phyloP scores from a whole-genome alignment of 2,113 vertebrate species.

The Argyrosomus japonicus region DNA sequence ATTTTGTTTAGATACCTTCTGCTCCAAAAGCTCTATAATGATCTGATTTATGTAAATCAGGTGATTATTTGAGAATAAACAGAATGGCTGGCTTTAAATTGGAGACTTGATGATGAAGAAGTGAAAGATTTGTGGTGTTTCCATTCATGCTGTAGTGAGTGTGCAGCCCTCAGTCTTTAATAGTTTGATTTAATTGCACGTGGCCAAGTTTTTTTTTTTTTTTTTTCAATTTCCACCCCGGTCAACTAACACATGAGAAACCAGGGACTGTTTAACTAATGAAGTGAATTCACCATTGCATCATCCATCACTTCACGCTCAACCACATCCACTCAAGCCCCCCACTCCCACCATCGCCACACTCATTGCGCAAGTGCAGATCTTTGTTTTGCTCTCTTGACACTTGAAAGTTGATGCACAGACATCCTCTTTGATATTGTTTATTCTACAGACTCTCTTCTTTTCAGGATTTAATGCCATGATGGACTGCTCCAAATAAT shows the following conservation, averaged over 20 bases:
- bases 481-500: slow-evolving; percentile 1
- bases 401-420: slow-evolving; percentile 3
- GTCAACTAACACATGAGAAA: slow-evolving; percentile 45
- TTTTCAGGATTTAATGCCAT: not conserved
- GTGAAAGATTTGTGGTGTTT: slow-evolving; percentile 7
- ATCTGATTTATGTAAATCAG: slow-evolving; percentile 52
- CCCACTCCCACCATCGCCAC: not conserved
- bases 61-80: slow-evolving; percentile 54
- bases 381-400: slow-evolving; percentile 32
- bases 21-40: slow-evolving; percentile 31
- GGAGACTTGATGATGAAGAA: not conserved
- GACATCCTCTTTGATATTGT: not conserved
- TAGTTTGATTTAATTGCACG: slow-evolving; percentile 28
- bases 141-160: slow-evolving; percentile 5
- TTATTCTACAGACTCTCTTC: not conserved
- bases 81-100: slow-evolving; percentile 24
- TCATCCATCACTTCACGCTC: slow-evolving; percentile 61
- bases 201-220: slow-evolving; percentile 27
- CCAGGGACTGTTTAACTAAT: slow-evolving; percentile 70
- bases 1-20: slow-evolving; percentile 26
- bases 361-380: slow-evolving; percentile 26
- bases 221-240: slow-evolving; percentile 39
- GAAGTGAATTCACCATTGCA: slow-evolving; percentile 61
- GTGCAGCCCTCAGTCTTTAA: slow-evolving; percentile 15
- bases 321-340: slow-evolving; percentile 19